A percentile compares a stretch with the other conserved stretches of the same genome.
Evolutionary conservation across 2,888 invertebrate species (phyloP).

Genomic region (Eupelmus urozonus): DNA sequence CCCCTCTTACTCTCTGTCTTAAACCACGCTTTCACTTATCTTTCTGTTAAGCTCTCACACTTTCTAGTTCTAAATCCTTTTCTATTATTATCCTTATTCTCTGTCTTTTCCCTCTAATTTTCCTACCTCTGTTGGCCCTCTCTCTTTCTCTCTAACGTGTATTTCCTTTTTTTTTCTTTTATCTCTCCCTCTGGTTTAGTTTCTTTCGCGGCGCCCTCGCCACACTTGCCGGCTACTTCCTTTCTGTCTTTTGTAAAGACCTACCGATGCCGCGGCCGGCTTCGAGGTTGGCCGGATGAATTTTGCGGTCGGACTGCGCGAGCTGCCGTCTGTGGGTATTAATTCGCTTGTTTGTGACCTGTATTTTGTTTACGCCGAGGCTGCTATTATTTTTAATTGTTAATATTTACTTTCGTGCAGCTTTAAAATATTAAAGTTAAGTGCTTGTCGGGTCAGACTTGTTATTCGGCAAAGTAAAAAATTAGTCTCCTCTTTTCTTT

Average conservation of each 20-base stretch:
- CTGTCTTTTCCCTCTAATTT: conserved; percentile 37
- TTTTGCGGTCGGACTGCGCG: no score
- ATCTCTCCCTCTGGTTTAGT: conserved; percentile 22
- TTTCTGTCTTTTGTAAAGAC: conserved; percentile 10
- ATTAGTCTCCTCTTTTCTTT: no score
- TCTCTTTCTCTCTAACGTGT: background rate
- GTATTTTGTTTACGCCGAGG: no score
- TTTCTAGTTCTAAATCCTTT: conserved; percentile 52
- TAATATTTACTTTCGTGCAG: no score
- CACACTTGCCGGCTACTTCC: conserved; percentile 12
- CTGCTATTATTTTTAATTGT: no score
- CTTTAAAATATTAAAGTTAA: no score
- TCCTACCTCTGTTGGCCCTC: conserved; percentile 29
- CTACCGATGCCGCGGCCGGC: conserved; percentile 6
- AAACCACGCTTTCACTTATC: conserved; percentile 32
- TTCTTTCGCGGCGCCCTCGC: background rate
- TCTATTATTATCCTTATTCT: conserved; percentile 35
- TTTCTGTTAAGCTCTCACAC: conserved; percentile 50
- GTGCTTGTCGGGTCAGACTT: no score
- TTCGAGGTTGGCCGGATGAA: no score
- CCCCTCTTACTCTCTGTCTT: background rate
- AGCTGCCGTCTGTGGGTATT: no score
- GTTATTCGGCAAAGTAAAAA: no score
- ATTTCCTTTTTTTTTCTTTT: conserved; percentile 1
- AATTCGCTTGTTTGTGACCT: no score